Evolutionary conservation across 1,140 invertebrate genomes (phyloP), one percentile per base, ranked within the genome.

Genomic region (Samia ricini): DNA sequence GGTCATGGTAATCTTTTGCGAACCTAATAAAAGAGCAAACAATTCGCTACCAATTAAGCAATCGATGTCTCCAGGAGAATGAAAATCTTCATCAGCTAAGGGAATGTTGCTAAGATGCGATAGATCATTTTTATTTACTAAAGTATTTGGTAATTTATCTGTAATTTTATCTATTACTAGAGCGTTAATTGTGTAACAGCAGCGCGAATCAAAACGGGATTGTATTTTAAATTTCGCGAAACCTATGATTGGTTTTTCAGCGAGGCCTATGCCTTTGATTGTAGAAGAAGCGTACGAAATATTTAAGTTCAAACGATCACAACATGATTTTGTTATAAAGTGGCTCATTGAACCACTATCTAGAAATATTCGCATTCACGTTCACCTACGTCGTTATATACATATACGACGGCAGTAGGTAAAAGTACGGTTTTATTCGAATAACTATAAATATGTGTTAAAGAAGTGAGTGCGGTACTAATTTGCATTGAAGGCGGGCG

Each of bases 141-240:
- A n/a, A 50, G 48, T 18, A 12, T 50, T 50, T 4, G 48, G 15
- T 15, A 50, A 18, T 4, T 18, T 18, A 20, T 50, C 48, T 3
- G 48, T 18, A 5, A 50, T 50, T 50, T n/a, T 50, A 20, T 50
- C 48, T 18, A 50, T 50, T 4, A 50, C 48, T n/a, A 3, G 48
- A 5, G 48, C 48, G 19, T 50, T 50, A 5, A 50, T 20, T 50
- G 48, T 50, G 19, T 50, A 50, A 50, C 12, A 50, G 12, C 48
- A 50, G 48, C 48, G 48, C 12, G 48, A 50, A 50, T 50, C 48
- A 20, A 50, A 50, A 20, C 48, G 48, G 12, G 48, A 50, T n/a
- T 50, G 19, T 5, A 50, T 50, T 50, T 50, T 50, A 50, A 50
- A 50, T 50, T 50, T n/a, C 48, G 48, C 19, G 15, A 15, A 20